Percentiles rank a stretch among this genome's conserved stretches.
Conservation (phyloP, 2,797 vertebrate species). For the Pteronotus mesoamericanus region DNA sequence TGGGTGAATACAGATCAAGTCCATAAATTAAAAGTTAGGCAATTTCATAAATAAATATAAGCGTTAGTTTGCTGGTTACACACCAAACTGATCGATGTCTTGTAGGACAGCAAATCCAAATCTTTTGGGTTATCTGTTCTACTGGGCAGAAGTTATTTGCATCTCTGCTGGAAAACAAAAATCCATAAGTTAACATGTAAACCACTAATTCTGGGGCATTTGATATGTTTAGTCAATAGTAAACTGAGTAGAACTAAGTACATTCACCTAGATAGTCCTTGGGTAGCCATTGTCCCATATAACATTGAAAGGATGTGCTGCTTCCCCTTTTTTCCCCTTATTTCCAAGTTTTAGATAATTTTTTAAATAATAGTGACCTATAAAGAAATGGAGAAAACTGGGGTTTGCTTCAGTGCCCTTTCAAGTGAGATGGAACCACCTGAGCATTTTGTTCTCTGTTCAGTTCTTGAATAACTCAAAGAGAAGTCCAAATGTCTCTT, state of each 20-base stretch:
- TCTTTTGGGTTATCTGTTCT: not conserved
- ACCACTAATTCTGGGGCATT: not conserved
- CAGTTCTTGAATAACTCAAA: not conserved
- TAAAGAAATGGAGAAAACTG: not conserved
- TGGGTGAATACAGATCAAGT: not conserved
- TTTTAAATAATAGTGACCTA: not conserved
- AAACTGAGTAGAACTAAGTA: not conserved
- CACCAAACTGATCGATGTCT: not conserved
- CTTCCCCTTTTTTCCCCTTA: not conserved
- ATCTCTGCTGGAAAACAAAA: not conserved
- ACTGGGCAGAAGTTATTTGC: not conserved
- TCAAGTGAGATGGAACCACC: not conserved
- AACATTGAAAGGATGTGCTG: not conserved
- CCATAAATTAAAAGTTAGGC: not conserved
- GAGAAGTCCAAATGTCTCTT: not conserved
- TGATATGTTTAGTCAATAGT: not conserved
- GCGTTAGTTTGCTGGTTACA: not conserved
- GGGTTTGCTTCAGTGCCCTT: not conserved
- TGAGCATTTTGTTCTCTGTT: not conserved
- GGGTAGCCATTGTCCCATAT: not conserved
- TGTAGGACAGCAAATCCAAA: not conserved
- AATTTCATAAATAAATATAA: not conserved
- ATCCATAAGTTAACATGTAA: not conserved
- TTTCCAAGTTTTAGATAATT: slow-evolving; percentile 8
- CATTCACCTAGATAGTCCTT: not conserved